Conservation (phyloP, 2,888 invertebrate genomes). For the Therioaphis trifolii region DNA sequence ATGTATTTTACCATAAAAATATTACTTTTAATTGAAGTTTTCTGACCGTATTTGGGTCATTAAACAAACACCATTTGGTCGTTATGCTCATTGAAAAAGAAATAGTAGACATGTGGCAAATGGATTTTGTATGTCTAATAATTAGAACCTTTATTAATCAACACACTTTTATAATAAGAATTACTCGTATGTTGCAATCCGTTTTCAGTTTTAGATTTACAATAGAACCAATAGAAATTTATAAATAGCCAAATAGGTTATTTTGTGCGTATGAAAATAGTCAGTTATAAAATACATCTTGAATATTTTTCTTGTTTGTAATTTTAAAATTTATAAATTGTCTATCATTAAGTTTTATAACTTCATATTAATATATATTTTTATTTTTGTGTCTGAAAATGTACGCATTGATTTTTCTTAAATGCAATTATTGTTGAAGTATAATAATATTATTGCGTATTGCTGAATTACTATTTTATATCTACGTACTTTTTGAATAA, state of each 20-base stretch:
- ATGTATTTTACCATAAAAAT: background rate
- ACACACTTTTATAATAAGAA: background rate
- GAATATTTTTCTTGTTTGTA: background rate
- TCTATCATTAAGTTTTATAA: background rate
- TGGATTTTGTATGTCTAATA: constrained; percentile 27
- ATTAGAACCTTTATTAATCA: constrained; percentile 23
- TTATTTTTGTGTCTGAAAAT: too few relatives aligned
- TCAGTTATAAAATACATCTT: background rate
- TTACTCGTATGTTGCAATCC: background rate
- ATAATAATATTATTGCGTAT: too few relatives aligned
- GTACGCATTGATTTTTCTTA: too few relatives aligned
- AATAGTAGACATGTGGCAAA: background rate
- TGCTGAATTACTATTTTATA: too few relatives aligned
- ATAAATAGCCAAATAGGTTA: too few relatives aligned
- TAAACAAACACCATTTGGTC: constrained; percentile 46
- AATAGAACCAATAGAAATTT: background rate
- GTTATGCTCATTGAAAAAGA: constrained; percentile 36
- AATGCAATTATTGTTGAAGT: too few relatives aligned
- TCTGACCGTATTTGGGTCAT: constrained; percentile 40
- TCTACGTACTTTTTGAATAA: too few relatives aligned
- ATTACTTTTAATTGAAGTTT: constrained; percentile 40
- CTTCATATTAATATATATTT: too few relatives aligned
- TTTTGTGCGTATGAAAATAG: background rate
- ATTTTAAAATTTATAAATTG: background rate
- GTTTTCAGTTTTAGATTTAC: background rate